Evolutionary conservation across 1,140 invertebrate genomes (phyloP), one percentile per base, ranked within the genome.

Genomic region (Tachypleus tridentatus): DNA sequence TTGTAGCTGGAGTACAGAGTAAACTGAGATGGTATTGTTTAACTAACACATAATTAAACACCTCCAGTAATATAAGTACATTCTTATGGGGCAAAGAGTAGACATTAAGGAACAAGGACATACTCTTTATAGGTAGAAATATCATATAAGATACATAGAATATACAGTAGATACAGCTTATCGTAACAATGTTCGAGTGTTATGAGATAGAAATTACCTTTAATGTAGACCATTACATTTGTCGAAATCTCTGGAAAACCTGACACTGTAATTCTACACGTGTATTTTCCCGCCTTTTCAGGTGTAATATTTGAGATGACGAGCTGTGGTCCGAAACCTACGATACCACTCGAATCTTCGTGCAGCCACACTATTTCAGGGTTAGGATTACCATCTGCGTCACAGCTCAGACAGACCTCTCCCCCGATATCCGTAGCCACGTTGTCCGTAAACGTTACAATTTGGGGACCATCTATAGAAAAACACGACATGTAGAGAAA

Each of bases 331-430:
- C 72, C 70, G 6, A 70, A 70, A 59, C 73, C 70, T 11, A 76
- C 64, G 49, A 76, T 72, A 67, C 71, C 62, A 29, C 57, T 57
- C 1, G 60, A 68, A 67, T 84, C 81, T 73, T 91, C 84, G 75
- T 89, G 87, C 52, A 86, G 84, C 93, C 93, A 96, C 11, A 85
- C 81, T 64, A 95, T 88, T 68, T 91, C 87, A 1, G 93, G 87
- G 5, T 83, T 78, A 1, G 93, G 93, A 78, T 94, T 95, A 48
- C 92, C 89, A 70, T 91, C 89, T 0, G 93, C 90, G 74, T 92
- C 87, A 77, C 93, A 97, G 51, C 83, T 84, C 65, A 97, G 80
- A 11, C 86, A 86, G 3, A 91, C 85, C 47, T 83, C 82, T 29
- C 85, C 82, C 3, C 86, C 89, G 54, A 87, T 76, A 73, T 94